A percentile compares a stretch with the other conserved stretches of the same genome.
These are phyloP conservation scores for Julus scanicus DNA, from an alignment of 2,888 invertebrate genomes.

Conservation along the genomic window DNA sequence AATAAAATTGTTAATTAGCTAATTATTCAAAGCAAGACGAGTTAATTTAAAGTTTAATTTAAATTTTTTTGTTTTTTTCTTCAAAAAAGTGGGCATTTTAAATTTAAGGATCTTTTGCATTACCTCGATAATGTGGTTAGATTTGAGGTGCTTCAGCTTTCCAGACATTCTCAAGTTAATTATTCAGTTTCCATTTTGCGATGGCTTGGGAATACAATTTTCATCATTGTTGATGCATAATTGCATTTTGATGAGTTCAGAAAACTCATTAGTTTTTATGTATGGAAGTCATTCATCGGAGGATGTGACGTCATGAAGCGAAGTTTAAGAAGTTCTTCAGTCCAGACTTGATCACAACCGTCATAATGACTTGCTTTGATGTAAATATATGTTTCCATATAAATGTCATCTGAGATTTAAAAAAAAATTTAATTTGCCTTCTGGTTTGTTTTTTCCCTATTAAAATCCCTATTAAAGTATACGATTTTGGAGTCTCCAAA, in stretches of 20 bases:
- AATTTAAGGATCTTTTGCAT: not conserved
- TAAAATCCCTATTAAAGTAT: not conserved
- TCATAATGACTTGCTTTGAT: not conserved
- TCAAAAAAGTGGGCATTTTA: not conserved
- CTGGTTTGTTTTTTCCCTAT: not conserved
- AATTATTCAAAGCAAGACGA: too few relatives aligned
- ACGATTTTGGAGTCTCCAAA: not conserved
- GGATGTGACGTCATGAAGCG: not conserved
- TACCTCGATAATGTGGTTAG: not conserved
- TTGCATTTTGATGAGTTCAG: not conserved
- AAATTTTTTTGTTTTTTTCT: not conserved
- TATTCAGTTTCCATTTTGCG: not conserved
- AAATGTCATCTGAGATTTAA: not conserved
- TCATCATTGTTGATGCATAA: slow-evolving; percentile 3
- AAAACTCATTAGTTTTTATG: slow-evolving; percentile 3
- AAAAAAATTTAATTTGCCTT: not conserved
- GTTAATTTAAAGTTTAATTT: not conserved
- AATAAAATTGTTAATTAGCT: too few relatives aligned
- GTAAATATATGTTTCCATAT: not conserved
- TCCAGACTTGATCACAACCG: not conserved
- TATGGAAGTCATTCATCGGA: not conserved
- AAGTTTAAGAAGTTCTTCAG: not conserved
- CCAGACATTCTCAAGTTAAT: not conserved
- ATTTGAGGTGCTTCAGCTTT: not conserved
- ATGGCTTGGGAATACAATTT: not conserved